A percentile compares a stretch with the other conserved stretches of the same genome.
phyloP scores from a whole-genome alignment of 2,888 invertebrate species.

The Leucophenga maculata region DNA sequence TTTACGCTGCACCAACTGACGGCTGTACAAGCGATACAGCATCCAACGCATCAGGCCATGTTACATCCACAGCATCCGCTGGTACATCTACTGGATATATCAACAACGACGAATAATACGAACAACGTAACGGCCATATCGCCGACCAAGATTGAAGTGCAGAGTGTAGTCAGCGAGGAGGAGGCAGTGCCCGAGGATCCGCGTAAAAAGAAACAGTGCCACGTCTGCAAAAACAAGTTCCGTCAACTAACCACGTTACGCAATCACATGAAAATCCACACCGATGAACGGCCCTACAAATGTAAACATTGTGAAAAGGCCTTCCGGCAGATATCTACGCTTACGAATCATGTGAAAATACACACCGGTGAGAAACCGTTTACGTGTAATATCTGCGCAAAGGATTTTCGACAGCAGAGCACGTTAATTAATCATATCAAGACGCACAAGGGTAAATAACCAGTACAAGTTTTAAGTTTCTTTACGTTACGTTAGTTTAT shows the following conservation, averaged over 20 bases:
- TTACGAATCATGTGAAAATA: conserved; percentile 68
- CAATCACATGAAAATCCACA: conserved; percentile 69
- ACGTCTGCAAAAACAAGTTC: conserved; percentile 69
- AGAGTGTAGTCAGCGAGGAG: conserved; percentile 62
- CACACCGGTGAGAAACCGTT: conserved; percentile 68
- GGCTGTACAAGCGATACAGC: conserved; percentile 68
- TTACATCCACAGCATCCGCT: conserved; percentile 67
- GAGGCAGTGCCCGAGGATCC: conserved; percentile 66
- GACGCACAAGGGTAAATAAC: conserved; percentile 68
- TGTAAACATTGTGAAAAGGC: conserved; percentile 68
- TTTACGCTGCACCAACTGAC: conserved; percentile 67
- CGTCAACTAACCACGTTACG: conserved; percentile 67
- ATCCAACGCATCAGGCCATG: conserved; percentile 69
- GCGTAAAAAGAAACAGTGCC: conserved; percentile 68
- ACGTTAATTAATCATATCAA: conserved; percentile 68
- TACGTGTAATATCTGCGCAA: conserved; percentile 68
- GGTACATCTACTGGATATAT: conserved; percentile 66
- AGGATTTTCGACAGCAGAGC: conserved; percentile 68
- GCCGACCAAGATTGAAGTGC: conserved; percentile 66
- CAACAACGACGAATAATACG: conserved; percentile 62
- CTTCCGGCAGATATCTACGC: conserved; percentile 68
- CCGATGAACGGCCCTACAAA: conserved; percentile 68
- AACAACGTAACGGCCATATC: conserved; percentile 64
- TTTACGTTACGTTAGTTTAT: too few species aligned
- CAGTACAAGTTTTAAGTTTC: not conserved